Percentiles rank a stretch among this genome's conserved stretches.
phyloP scores from a whole-genome alignment of 2,888 invertebrate genomes.

The Plagiodera versicolora region DNA sequence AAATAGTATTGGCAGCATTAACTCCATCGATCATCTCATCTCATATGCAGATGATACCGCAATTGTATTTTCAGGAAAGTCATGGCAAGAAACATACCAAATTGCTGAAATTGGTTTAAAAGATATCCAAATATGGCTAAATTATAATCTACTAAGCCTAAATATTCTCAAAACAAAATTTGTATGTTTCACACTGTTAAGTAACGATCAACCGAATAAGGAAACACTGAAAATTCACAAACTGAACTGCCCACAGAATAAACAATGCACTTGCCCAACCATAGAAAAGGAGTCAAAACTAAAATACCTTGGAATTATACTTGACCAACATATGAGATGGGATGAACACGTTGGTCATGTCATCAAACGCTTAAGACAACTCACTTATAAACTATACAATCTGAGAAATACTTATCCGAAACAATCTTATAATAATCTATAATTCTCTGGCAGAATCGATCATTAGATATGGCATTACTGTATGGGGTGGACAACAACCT shows the following conservation, averaged over 20 bases:
- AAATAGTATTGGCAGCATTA: conserved; percentile 5
- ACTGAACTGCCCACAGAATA: conserved; percentile 5
- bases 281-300: conserved; percentile 9
- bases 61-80: conserved; percentile 2
- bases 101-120: conserved; percentile 1
- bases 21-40: conserved; percentile 6
- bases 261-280: conserved; percentile 2
- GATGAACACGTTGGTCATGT: too few species aligned
- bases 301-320: neutral
- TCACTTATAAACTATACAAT: neutral
- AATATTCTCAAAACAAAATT: conserved; percentile 8
- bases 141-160: conserved; percentile 5
- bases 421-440: neutral
- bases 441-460: conserved; percentile 9
- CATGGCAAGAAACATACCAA: conserved; percentile 4
- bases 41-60: conserved; percentile 8
- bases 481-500: conserved; percentile 4
- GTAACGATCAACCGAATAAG: conserved; percentile 3
- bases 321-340: conserved; percentile 6
- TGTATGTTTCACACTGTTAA: conserved; percentile 2
- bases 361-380: conserved; percentile 6
- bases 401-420: neutral
- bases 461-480: conserved; percentile 10
- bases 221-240: conserved; percentile 9
- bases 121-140: conserved; percentile 7